These are phyloP conservation scores for Poliocrania exsul DNA, from an alignment of 2,797 vertebrate genomes.

Conservation along the genomic window DNA sequence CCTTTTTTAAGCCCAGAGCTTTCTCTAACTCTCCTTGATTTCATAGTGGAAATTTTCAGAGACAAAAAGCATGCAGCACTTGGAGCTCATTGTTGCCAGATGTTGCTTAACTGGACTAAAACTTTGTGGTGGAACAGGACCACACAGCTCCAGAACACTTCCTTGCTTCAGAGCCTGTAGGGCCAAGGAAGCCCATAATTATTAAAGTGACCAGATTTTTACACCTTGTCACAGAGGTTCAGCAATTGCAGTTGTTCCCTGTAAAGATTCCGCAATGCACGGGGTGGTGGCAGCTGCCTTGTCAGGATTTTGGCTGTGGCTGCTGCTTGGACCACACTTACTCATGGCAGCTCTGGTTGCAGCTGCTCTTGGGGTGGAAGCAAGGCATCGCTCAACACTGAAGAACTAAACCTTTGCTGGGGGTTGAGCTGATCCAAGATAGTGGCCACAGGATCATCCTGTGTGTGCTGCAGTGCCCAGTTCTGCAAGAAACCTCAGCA, in stretches of 20 bases:
- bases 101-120: background rate
- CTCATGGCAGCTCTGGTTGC: background rate
- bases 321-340: background rate
- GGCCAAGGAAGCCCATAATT: background rate
- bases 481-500: background rate
- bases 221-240: background rate
- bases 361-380: background rate
- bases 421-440: background rate
- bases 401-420: background rate
- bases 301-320: background rate
- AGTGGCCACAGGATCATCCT: background rate
- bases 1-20: background rate
- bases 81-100: background rate
- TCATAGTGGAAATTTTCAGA: background rate
- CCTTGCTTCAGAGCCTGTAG: background rate
- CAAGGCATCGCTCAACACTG: rapidly evolving
- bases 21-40: background rate
- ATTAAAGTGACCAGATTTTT: background rate
- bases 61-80: background rate
- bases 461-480: background rate
- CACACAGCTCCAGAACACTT: background rate
- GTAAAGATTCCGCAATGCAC: rapidly evolving
- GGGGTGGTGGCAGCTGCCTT: background rate
- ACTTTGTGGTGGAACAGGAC: background rate
- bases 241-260: background rate